Conservation (phyloP, 1,140 invertebrate species). For the Hetaerina americana region DNA sequence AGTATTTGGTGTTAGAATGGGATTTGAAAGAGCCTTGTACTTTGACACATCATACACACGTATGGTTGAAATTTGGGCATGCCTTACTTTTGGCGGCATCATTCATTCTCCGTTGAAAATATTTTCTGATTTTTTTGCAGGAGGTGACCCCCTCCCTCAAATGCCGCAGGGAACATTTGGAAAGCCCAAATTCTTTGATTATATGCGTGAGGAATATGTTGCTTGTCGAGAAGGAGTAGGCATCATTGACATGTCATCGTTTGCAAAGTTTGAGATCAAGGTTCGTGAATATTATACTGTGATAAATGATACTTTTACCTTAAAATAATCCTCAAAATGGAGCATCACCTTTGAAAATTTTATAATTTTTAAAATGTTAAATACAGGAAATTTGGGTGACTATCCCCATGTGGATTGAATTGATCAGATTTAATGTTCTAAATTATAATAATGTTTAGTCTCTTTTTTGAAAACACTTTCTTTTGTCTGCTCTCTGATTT, state of each 20-base stretch:
- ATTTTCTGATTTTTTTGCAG: conserved; percentile 21
- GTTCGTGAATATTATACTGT: conserved; percentile 28
- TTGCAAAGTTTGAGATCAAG: conserved; percentile 68
- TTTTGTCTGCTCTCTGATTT: too few relatives aligned
- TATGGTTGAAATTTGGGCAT: conserved; percentile 18
- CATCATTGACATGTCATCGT: conserved; percentile 74
- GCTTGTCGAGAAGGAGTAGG: conserved; percentile 66
- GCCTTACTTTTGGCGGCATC: background rate
- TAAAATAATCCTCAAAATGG: too few relatives aligned
- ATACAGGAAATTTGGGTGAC: too few relatives aligned
- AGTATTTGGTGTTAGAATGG: conserved; percentile 72
- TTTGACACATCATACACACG: conserved; percentile 40
- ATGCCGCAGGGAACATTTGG: conserved; percentile 47
- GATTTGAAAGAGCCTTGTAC: conserved; percentile 63
- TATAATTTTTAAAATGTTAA: too few relatives aligned
- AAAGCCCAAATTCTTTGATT: conserved; percentile 66
- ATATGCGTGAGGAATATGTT: conserved; percentile 58
- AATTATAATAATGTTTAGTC: too few relatives aligned
- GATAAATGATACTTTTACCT: too few relatives aligned
- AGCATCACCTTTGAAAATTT: too few relatives aligned
- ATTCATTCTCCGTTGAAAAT: too few relatives aligned
- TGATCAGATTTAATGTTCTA: too few relatives aligned
- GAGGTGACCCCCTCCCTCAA: conserved; percentile 28
- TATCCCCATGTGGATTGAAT: too few relatives aligned
- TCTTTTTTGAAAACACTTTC: too few relatives aligned